Evolutionary conservation across 2,113 vertebrate genomes (phyloP), one percentile per base, ranked within the genome.

Genomic region (Nettapus auritus): DNA sequence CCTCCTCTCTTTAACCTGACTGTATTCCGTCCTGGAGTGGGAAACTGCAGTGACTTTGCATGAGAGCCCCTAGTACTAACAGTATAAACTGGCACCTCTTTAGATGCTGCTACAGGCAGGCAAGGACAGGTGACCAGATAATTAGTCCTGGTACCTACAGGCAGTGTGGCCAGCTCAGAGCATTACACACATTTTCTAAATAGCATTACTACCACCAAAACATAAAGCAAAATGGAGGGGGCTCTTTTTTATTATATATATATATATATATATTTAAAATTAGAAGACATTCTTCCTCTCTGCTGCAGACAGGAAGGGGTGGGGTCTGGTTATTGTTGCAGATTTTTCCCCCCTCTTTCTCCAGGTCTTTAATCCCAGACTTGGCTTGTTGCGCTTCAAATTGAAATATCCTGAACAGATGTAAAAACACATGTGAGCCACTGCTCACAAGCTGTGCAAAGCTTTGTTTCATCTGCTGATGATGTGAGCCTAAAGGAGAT

Each of bases 331-430:
- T 93, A 97, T 94, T 96, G 90, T 92, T 95, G 93, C 86, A 86
- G 84, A 90, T 78, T 88, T 96, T 57, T 18, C 23, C 71, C 91
- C 84, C 77, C 38, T 82, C 57, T 96, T 94, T 97, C 95, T 98
- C 98, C 97, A 92, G 97, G 97, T 98, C 99, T 99, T 99, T 98
- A 99, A 99, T 99, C 98, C 98, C 98, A 92, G 97, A 94, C 98
- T 98, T 98, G 97, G 98, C 98, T 98, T 98, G 98, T 98, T 98
- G 98, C 98, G 98, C 98, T 98, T 99, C 98, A 98, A 99, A 99
- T 99, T 99, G 99, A 99, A 99, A 99, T 99, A 99, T 99, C 99
- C 98, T 98, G 98, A 99, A 99, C 99, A 99, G 99, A 99, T 99
- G 99, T 99, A 99, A 98, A 98, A 99, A 99, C 99, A 99, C 99